A percentile compares a stretch with the other conserved stretches of the same genome.
Evolutionary conservation across 2,113 vertebrate species (phyloP).

Genomic region (Gorsachius goisagi): DNA sequence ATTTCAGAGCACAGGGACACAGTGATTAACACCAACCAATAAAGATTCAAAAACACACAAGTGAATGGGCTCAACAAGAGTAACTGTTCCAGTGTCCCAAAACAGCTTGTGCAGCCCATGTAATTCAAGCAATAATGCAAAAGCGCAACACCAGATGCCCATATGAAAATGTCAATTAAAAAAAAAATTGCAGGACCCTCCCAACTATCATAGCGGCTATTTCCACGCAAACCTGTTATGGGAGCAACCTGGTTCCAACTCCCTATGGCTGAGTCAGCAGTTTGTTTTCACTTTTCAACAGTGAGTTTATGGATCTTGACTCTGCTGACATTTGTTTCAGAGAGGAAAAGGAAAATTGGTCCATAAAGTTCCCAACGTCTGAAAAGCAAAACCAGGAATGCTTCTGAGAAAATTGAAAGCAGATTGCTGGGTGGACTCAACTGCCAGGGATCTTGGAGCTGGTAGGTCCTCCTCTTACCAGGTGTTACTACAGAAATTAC

Average conservation of each 20-base stretch:
- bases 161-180: not conserved
- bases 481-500: not conserved
- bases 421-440: not conserved
- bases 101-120: not conserved
- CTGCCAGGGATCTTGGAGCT: not conserved
- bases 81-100: not conserved
- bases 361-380: constrained; percentile 23
- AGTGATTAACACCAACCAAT: not conserved
- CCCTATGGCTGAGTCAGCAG: not conserved
- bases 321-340: constrained; percentile 21
- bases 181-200: not conserved
- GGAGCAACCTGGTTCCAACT: not conserved
- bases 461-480: not conserved
- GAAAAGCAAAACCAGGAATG: constrained; percentile 43
- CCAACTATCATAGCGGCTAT: not conserved
- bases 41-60: not conserved
- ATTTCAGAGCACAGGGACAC: not conserved
- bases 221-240: not conserved
- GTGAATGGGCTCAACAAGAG: not conserved
- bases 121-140: not conserved
- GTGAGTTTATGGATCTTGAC: constrained; percentile 44
- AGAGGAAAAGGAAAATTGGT: constrained; percentile 19
- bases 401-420: not conserved
- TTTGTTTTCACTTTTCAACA: constrained; percentile 41
- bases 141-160: not conserved